phyloP scores from a whole-genome alignment of 2,113 vertebrate species.

The Entelurus aequoreus region DNA sequence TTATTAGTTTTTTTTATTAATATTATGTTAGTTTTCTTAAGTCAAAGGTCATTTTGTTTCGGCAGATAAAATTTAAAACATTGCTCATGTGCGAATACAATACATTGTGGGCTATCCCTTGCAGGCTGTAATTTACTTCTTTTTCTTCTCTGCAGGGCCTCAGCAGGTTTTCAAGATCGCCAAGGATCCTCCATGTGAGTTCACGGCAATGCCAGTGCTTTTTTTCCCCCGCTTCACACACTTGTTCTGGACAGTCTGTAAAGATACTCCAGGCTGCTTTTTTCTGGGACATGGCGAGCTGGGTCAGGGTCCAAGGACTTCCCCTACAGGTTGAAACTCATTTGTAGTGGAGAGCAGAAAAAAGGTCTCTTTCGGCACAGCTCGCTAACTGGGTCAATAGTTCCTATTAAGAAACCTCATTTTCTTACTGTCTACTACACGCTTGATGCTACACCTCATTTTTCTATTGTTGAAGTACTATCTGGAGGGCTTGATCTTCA shows the following conservation, averaged over 20 bases:
- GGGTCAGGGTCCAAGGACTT: slow-evolving; percentile 43
- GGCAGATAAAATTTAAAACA: too few species aligned
- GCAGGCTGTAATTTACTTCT: slow-evolving; percentile 8
- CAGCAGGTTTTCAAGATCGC: slow-evolving; percentile 76
- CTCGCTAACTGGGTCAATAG: slow-evolving; percentile 56
- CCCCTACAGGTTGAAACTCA: slow-evolving; percentile 53
- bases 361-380: slow-evolving; percentile 35
- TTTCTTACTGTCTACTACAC: slow-evolving; percentile 4
- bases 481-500: too few species aligned
- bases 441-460: too few species aligned
- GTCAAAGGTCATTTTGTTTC: too few species aligned
- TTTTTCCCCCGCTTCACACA: neutral
- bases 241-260: neutral
- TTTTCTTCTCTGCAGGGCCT: slow-evolving; percentile 70
- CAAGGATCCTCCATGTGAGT: slow-evolving; percentile 76
- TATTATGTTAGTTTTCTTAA: too few species aligned
- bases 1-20: too few species aligned
- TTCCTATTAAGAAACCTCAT: slow-evolving; percentile 39
- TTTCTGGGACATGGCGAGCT: slow-evolving; percentile 26
- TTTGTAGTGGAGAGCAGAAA: slow-evolving; percentile 28
- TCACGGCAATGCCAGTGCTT: neutral
- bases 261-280: neutral
- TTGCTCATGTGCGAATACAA: neutral
- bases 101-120: neutral
- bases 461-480: too few species aligned